These are phyloP conservation scores for Umimayanthus chanpuru DNA, from an alignment of 92 coral and sea anemone genomes.

Conservation along the genomic window DNA sequence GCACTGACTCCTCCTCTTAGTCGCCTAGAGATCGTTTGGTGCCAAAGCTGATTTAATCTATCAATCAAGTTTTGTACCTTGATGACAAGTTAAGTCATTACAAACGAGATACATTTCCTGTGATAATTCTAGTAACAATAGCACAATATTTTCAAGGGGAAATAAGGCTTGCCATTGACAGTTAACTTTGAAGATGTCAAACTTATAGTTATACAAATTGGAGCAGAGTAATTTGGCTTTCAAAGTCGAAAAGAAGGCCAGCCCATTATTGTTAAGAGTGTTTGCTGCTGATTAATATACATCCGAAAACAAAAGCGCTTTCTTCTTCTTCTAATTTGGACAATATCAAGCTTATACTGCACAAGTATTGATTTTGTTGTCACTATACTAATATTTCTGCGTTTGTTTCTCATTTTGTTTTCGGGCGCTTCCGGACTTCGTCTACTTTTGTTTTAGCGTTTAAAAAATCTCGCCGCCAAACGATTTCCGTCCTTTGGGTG, in stretches of 20 bases:
- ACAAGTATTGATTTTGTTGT: constrained; percentile 1
- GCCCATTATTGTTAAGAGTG: neutral
- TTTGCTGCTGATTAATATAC: neutral
- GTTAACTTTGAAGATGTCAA: neutral
- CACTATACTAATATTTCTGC: neutral
- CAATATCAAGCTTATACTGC: neutral
- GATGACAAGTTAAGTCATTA: constrained; percentile 6
- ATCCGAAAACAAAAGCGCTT: neutral
- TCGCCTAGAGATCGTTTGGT: neutral
- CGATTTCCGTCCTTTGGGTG: no score
- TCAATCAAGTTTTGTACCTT: neutral
- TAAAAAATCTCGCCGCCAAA: neutral
- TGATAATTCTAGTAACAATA: constrained; percentile 11
- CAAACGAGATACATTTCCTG: constrained; percentile 43
- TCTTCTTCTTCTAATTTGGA: neutral
- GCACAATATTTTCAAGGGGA: constrained; percentile 11
- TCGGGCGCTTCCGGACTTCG: neutral
- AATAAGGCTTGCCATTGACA: neutral
- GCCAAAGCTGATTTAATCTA: neutral
- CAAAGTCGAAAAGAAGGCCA: neutral
- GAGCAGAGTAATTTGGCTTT: neutral
- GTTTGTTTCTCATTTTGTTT: neutral
- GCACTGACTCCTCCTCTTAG: neutral
- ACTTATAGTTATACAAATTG: constrained; percentile 10
- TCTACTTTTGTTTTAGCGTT: neutral